phyloP scores from a whole-genome alignment of 2,113 vertebrate species.

The Callipepla californica region DNA sequence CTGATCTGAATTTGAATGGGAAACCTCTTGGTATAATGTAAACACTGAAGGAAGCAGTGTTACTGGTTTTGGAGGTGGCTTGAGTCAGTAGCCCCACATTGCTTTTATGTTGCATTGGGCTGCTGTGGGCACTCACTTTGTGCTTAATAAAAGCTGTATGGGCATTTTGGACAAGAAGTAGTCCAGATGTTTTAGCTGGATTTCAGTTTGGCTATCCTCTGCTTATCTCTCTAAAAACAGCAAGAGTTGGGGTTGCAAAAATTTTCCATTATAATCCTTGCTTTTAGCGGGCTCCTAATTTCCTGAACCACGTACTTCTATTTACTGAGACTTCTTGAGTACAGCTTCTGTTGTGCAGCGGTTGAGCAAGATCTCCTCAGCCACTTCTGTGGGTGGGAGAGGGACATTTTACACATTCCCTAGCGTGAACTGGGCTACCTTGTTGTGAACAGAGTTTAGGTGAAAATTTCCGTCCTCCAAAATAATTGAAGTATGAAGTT shows the following conservation, averaged over 20 bases:
- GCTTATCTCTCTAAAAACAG: conserved; percentile 66
- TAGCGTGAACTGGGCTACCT: neutral
- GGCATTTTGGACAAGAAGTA: conserved; percentile 11
- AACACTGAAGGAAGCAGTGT: neutral
- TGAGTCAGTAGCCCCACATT: neutral
- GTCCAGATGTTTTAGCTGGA: conserved; percentile 29
- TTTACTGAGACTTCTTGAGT: conserved; percentile 16
- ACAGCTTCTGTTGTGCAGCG: neutral
- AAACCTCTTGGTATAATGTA: neutral
- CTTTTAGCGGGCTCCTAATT: conserved; percentile 24
- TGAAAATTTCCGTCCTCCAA: neutral
- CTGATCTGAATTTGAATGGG: neutral
- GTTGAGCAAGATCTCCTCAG: conserved; percentile 23
- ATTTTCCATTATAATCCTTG: conserved; percentile 54
- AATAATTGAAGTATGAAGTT: neutral
- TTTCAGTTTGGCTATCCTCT: conserved; percentile 25
- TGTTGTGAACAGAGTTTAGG: neutral
- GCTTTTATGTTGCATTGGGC: neutral
- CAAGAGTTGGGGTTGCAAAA: conserved; percentile 43
- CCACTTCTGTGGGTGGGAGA: neutral
- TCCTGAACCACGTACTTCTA: neutral
- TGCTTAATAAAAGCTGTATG: conserved; percentile 7
- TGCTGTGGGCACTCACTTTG: neutral
- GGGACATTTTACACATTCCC: conserved; percentile 7
- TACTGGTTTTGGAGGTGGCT: neutral